Base-by-base conservation (phyloP, 2,888 invertebrate species). In the Pachliopta kotzebuea region DNA sequence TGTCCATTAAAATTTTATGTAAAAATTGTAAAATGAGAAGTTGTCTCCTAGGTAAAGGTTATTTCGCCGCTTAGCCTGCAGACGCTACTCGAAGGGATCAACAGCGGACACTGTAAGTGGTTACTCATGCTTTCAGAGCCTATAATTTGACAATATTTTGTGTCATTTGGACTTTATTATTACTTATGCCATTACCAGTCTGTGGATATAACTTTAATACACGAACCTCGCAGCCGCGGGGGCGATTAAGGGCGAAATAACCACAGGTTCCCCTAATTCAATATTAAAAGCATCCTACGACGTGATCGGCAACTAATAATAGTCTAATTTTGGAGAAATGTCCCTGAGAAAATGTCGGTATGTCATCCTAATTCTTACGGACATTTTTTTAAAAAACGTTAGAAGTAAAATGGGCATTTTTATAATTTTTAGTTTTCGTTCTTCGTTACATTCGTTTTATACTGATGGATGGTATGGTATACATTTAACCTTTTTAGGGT, bases 121-220 rank as follows among this genome's bases (percentile, higher is more conserved):
- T 86, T 86, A 84, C 87, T 88, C 90, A 85, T 87, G 83, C 85
- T 85, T 88, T 87, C 89, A 86, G 85, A 88, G 83, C 85, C 90
- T 90, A 91, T 91, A 91, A 91, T 91, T 91, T 91, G 89, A 90
- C 90, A 91, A 90, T 91, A 90, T 90, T 91, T 90, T 91, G 90
- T 91, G 90, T 91, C 91, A 91, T 90, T 91, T 90, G 84, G 89
- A 84, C 85, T 88, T 90, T 89, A 88, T 89, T 90, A 91, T 90
- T 90, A 90, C 90, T 88, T 88, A 86, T 81, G 87, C 82, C 85
- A 90, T 90, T 89, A 90, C 88, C 79, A 77, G 85, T 79, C 82
- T 84, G 85, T 85, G 86, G 90, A 88, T 90, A 88, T 86, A 88
- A 86, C 78, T 84, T 84, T 90, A 86, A 90, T 88, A 89, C 84